Conservation (phyloP, 2,113 vertebrate species). For the Emberiza fucata region DNA sequence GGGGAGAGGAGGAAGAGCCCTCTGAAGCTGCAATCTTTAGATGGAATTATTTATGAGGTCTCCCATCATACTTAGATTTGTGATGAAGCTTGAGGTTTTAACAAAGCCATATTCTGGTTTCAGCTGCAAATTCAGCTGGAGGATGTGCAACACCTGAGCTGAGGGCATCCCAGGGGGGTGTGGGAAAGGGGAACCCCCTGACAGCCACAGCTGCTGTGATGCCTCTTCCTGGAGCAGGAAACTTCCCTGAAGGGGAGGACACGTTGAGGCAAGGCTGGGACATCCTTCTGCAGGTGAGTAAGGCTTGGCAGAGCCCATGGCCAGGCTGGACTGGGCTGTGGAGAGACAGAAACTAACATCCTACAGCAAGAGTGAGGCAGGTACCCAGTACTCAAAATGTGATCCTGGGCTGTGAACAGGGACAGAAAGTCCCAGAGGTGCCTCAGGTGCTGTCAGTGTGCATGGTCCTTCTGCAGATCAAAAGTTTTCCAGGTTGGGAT, state of each 20-base stretch:
- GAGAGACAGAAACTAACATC: background rate
- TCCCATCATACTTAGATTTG: background rate
- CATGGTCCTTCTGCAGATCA: background rate
- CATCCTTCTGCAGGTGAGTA: rapidly evolving
- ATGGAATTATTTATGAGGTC: background rate
- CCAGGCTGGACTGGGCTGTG: rapidly evolving
- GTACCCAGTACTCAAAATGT: background rate
- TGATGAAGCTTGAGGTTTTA: background rate
- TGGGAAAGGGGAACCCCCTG: rapidly evolving
- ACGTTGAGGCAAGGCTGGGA: rapidly evolving
- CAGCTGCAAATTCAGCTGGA: background rate
- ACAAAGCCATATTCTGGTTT: background rate
- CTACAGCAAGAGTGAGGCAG: background rate
- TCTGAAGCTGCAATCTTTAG: background rate
- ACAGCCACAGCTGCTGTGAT: rapidly evolving
- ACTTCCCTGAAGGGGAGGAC: too few relatives aligned
- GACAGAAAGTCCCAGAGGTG: background rate
- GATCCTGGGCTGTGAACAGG: background rate
- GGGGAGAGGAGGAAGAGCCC: rapidly evolving
- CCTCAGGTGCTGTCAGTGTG: background rate
- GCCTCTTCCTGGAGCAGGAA: rapidly evolving
- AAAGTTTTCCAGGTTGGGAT: background rate
- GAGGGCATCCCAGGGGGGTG: rapidly evolving
- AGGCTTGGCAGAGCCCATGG: background rate
- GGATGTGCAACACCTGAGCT: rapidly evolving